Percentiles rank a stretch among this genome's conserved stretches.
Conservation (phyloP, 2,888 invertebrate genomes). For the Caenorhabditis plicata region DNA sequence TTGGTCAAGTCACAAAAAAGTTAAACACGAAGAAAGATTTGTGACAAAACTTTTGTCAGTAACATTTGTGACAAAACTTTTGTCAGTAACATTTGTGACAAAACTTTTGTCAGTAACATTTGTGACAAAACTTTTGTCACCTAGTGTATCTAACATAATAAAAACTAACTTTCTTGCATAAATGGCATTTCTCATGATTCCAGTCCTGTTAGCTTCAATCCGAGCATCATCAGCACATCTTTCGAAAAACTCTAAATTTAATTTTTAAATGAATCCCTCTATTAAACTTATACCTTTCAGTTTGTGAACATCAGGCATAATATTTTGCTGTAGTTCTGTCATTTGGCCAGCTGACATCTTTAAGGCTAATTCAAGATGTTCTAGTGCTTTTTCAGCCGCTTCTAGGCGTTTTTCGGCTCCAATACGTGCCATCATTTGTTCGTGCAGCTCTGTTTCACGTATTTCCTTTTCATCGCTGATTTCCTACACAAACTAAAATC, state of each 20-base stretch:
- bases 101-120: no score
- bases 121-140: not conserved
- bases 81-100: no score
- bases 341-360: conserved; percentile 64
- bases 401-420: conserved; percentile 66
- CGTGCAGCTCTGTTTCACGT: conserved; percentile 67
- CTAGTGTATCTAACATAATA: not conserved
- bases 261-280: not conserved
- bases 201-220: conserved; percentile 66
- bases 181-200: conserved; percentile 45
- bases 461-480: conserved; percentile 68
- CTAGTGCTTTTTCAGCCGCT: conserved; percentile 64
- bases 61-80: no score
- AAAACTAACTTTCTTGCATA: conserved; percentile 46
- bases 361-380: conserved; percentile 67
- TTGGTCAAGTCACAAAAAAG: no score
- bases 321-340: conserved; percentile 67
- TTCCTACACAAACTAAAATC: conserved; percentile 64
- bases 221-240: conserved; percentile 68
- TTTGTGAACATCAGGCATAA: conserved; percentile 68
- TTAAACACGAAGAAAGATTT: no score
- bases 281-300: conserved; percentile 66
- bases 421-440: conserved; percentile 68
- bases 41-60: no score
- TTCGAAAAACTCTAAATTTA: conserved; percentile 68